These are phyloP conservation scores for Pristionchus arcanus DNA, from an alignment of 2,888 invertebrate genomes.

Conservation along the genomic window DNA sequence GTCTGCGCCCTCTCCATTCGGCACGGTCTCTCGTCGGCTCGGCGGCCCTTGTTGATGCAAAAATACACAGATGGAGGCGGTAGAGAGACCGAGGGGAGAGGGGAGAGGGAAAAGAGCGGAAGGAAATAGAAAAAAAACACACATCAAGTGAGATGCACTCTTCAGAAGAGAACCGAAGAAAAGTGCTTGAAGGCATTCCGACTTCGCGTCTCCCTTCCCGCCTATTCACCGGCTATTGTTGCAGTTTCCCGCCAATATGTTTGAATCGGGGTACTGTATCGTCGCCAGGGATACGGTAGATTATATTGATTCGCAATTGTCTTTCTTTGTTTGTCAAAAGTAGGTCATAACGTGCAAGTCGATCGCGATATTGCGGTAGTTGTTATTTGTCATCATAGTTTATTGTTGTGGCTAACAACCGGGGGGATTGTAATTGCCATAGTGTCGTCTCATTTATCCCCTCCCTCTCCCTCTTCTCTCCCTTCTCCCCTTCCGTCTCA, in stretches of 20 bases:
- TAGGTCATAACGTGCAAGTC: background rate
- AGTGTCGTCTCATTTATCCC: slow-evolving; percentile 21
- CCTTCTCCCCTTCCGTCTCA: background rate
- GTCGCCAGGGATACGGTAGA: background rate
- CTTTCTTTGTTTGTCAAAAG: background rate
- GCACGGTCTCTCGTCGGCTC: background rate
- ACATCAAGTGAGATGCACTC: slow-evolving; percentile 17
- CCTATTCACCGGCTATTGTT: background rate
- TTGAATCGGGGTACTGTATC: background rate
- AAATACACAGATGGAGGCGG: slow-evolving; percentile 52
- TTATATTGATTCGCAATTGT: background rate
- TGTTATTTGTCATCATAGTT: background rate
- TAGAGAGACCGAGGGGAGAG: background rate
- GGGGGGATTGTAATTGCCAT: slow-evolving; percentile 4
- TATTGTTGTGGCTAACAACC: slow-evolving; percentile 16
- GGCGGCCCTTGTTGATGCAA: slow-evolving; percentile 54
- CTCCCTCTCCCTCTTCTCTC: background rate
- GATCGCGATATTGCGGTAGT: background rate
- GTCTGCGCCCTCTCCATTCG: slow-evolving; percentile 29
- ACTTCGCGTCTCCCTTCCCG: background rate
- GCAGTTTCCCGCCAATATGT: background rate
- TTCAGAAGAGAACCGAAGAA: background rate
- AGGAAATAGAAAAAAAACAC: background rate
- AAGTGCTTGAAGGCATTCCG: background rate
- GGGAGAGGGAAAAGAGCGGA: background rate